A percentile compares a stretch with the other conserved stretches of the same genome.
These are phyloP conservation scores for Hofmannophila pseudospretella DNA, from an alignment of 2,888 invertebrate species.

Conservation along the genomic window DNA sequence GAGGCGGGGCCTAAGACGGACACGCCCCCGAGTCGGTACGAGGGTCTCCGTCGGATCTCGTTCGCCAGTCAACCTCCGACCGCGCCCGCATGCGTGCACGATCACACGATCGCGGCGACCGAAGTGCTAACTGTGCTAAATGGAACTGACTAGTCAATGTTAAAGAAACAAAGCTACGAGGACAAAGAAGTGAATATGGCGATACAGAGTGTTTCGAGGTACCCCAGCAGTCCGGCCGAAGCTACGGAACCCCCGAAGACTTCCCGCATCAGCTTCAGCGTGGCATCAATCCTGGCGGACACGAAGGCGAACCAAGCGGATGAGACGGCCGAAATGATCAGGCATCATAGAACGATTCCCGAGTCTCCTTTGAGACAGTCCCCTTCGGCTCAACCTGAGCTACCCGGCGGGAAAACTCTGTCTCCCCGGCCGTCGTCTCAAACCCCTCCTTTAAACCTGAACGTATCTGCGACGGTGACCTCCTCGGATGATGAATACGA, in stretches of 20 bases:
- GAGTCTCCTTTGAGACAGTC: conserved; percentile 69
- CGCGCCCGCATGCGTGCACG: conserved; percentile 76
- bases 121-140: conserved; percentile 64
- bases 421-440: conserved; percentile 62
- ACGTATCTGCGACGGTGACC: conserved; percentile 66
- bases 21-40: conserved; percentile 37
- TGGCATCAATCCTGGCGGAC: conserved; percentile 91
- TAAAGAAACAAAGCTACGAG: conserved; percentile 78
- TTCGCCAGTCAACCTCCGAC: conserved; percentile 70
- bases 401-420: conserved; percentile 60
- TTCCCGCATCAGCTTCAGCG: conserved; percentile 89
- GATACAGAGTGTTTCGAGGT: conserved; percentile 82
- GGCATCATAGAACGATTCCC: conserved; percentile 72
- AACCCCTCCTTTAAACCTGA: conserved; percentile 68
- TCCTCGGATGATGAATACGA: conserved; percentile 81
- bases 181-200: conserved; percentile 81
- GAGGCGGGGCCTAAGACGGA: conserved; percentile 21
- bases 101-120: conserved; percentile 50
- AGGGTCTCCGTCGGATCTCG: conserved; percentile 36
- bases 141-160: conserved; percentile 79
- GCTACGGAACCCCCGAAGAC: conserved; percentile 80
- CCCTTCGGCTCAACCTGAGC: conserved; percentile 63
- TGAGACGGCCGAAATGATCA: conserved; percentile 65
- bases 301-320: conserved; percentile 80
- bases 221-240: conserved; percentile 81